These are phyloP conservation scores for Caligus rogercresseyi DNA, from an alignment of 1,140 invertebrate species.

Conservation along the genomic window DNA sequence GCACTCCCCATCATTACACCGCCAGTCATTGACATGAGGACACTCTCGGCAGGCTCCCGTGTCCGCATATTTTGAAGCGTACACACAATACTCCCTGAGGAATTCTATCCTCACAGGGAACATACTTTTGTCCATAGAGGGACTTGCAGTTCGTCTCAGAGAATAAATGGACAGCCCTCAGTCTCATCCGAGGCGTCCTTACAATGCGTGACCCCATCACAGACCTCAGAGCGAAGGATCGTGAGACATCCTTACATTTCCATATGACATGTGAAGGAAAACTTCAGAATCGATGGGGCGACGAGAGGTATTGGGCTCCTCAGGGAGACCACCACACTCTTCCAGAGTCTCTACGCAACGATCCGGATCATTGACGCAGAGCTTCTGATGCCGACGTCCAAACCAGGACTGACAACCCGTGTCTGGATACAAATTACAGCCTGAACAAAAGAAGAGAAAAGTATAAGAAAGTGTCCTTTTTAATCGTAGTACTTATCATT, in stretches of 20 bases:
- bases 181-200: not conserved
- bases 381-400: not conserved
- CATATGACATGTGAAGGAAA: not conserved
- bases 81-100: not conserved
- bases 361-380: not conserved
- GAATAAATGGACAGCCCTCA: not conserved
- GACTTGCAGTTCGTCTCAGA: not conserved
- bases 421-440: not conserved
- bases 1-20: not conserved
- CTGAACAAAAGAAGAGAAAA: not conserved
- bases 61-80: not conserved
- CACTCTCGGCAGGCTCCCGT: not conserved
- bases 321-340: not conserved
- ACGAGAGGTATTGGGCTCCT: not conserved
- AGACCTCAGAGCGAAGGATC: not conserved
- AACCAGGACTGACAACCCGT: not conserved
- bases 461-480: too few species aligned
- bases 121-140: not conserved
- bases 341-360: not conserved
- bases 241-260: not conserved
- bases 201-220: not conserved
- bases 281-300: not conserved
- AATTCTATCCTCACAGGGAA: not conserved
- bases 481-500: too few species aligned
- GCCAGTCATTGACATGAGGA: not conserved